Evolutionary conservation across 2,113 vertebrate genomes (phyloP).

Genomic region (Capreolus pygargus): DNA sequence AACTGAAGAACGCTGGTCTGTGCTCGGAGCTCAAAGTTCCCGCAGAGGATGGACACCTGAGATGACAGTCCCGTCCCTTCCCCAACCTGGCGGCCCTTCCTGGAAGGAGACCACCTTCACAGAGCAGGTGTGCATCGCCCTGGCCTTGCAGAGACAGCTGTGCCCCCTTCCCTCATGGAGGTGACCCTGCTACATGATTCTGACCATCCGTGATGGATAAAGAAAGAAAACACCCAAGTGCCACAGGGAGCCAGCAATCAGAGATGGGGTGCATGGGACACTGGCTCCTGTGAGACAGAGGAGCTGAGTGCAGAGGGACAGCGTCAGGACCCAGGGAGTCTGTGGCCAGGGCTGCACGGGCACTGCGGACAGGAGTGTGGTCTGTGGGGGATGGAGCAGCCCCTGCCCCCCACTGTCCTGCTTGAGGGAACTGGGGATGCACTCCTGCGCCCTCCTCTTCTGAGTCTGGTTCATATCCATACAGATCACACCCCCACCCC

Average conservation of each 20-base stretch:
- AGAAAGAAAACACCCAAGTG: background rate
- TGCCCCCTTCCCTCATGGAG: background rate
- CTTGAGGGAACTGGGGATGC: background rate
- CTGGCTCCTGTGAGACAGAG: background rate
- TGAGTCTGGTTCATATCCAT: background rate
- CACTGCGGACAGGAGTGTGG: background rate
- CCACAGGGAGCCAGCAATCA: background rate
- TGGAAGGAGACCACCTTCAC: too few species aligned
- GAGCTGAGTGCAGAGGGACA: background rate
- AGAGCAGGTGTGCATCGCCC: fast-evolving
- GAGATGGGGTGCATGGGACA: background rate
- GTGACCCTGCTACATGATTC: background rate
- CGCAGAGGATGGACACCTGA: background rate
- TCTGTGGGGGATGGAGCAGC: background rate
- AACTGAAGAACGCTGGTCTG: background rate
- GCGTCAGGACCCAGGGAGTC: background rate
- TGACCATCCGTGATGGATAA: background rate
- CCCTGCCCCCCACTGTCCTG: background rate
- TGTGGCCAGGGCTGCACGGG: background rate
- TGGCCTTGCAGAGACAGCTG: too few species aligned
- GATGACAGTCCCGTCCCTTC: fast-evolving
- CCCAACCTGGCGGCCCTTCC: fast-evolving
- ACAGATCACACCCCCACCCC: background rate
- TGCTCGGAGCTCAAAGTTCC: fast-evolving
- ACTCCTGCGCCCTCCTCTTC: too few species aligned